Evolutionary conservation across 1,140 invertebrate species (phyloP).

Genomic region (Drosophila insularis): DNA sequence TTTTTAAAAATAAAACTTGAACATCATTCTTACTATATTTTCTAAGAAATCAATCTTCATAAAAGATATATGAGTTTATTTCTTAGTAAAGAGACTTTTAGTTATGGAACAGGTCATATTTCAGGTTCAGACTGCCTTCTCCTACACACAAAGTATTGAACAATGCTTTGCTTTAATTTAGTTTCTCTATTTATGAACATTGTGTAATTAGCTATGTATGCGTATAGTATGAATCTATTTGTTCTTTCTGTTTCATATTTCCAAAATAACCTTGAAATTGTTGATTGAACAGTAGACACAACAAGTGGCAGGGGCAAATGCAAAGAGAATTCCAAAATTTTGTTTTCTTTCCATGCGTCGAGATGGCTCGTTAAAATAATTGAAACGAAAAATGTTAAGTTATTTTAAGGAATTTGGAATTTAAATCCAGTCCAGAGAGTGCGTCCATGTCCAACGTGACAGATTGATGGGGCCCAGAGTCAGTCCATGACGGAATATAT

Average conservation of each 20-base stretch:
- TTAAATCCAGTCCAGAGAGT: slow-evolving; percentile 5
- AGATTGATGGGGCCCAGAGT: background rate
- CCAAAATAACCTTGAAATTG: background rate
- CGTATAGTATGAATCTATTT: background rate
- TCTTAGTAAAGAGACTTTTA: too few relatives aligned
- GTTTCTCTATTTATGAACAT: background rate
- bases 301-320: background rate
- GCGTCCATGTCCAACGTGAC: background rate
- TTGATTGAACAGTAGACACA: background rate
- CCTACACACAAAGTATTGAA: too few relatives aligned
- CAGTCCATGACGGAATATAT: slow-evolving; percentile 1
- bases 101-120: too few relatives aligned
- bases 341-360: background rate
- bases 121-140: too few relatives aligned
- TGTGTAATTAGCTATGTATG: background rate
- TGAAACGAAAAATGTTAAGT: slow-evolving; percentile 5
- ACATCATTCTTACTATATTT: too few relatives aligned
- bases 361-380: slow-evolving; percentile 7
- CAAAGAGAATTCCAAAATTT: background rate
- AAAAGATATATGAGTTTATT: too few relatives aligned
- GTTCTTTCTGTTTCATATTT: background rate
- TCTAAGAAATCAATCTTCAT: too few relatives aligned
- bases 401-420: background rate
- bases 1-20: too few relatives aligned
- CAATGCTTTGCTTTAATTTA: too few relatives aligned